Conservation (phyloP, 2,888 invertebrate genomes). For the Ctenicera cuprea region DNA sequence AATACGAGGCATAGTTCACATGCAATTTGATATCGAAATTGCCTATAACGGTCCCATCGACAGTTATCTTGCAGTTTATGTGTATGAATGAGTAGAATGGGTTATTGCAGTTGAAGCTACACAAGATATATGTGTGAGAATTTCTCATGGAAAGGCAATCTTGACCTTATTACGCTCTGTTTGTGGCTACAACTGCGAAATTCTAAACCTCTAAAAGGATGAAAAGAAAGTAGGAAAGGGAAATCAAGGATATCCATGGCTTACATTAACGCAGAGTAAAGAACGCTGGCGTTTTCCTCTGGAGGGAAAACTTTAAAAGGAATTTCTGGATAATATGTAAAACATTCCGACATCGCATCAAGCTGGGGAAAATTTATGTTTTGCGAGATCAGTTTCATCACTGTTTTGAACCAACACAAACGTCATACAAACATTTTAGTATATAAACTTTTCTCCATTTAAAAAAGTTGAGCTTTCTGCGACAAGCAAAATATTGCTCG, state of each 20-base stretch:
- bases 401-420: conserved; percentile 8
- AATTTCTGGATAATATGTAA: conserved; percentile 31
- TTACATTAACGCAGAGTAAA: conserved; percentile 28
- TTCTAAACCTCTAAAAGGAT: conserved; percentile 19
- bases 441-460: not conserved
- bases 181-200: conserved; percentile 8
- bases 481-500: not conserved
- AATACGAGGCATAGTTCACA: not conserved
- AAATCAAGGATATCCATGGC: conserved; percentile 29
- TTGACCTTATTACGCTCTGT: conserved; percentile 20
- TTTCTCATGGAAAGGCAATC: not conserved
- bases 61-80: not conserved
- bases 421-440: too few species aligned
- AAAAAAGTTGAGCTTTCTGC: not conserved
- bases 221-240: conserved; percentile 25
- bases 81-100: not conserved
- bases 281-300: conserved; percentile 14
- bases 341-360: conserved; percentile 21
- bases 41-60: not conserved
- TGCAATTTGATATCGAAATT: conserved; percentile 13
- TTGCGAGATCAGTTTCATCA: conserved; percentile 8
- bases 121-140: conserved; percentile 2
- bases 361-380: conserved; percentile 23
- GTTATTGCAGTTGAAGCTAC: not conserved
- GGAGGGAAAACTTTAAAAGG: conserved; percentile 10